Evolutionary conservation across 2,113 vertebrate species (phyloP), one percentile per base, ranked within the genome.

Genomic region (Rousettus leschenaultii): DNA sequence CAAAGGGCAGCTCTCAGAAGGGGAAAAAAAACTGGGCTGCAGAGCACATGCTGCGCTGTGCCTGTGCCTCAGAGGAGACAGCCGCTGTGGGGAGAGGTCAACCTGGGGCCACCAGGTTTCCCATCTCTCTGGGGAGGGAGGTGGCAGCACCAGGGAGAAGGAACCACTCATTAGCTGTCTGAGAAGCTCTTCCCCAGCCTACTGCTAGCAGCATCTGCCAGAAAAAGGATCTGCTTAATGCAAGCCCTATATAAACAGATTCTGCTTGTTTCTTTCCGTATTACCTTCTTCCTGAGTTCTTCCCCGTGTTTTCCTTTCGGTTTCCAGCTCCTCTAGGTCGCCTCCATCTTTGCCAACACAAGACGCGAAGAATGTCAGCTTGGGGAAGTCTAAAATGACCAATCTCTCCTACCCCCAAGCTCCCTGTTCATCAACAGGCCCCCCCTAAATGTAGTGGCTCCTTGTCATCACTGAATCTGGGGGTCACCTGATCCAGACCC

Each of bases 141-240:
- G 84, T 35, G 57, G 86, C 84, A 55, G 71, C 28, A 40, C 57
- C 38, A 8, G 73, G 48, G 30, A 73, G 48, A 61, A 91, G 78
- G 89, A 97, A 94, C 97, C 97, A 95, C 88, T 98, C 94, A 96
- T 97, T 97, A 96, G 88, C 87, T n/a, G 86, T 96, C 96, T 97
- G 92, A 73, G 10, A 80, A 74, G 86, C 70, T 97, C 94, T 97
- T 89, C 74, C 89, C 84, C 74, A 57, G 75, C 92, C 28, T 73
- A 74, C 87, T 24, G 59, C 74, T 19, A 24, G 61, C 68, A 86
- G 95, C 85, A 89, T 95, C 92, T 91, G 96, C 95, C 95, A 94
- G 94, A 30, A 94, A 91, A 95, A 70, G 75, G 78, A 71, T 63
- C 88, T 84, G 86, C 86, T 83, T 86, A 63, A 61, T 28, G 51